Base-by-base conservation (phyloP, 2,797 vertebrate species). In the Ibycter americanus region DNA sequence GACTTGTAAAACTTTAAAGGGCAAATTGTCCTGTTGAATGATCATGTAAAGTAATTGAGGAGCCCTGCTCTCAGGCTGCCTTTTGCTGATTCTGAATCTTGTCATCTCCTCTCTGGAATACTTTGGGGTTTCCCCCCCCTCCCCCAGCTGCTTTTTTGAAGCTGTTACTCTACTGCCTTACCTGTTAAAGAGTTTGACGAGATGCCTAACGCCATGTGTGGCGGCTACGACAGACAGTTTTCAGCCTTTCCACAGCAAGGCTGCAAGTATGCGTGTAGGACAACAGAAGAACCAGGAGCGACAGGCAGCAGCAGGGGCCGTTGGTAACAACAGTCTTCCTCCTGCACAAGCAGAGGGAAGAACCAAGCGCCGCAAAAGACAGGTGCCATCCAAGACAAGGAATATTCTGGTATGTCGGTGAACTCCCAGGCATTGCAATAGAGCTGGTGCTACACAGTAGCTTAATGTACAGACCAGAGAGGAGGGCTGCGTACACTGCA, bases 181-280 rank as follows among this genome's bases (percentile, higher is more conserved):
- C 83, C 85, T 73, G 68, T 25, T 10, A 6, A 42, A 15, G 36
- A 7, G 38, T 77, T 26, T 10, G n/a, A 17, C 9, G 58, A 51
- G 61, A 8, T 9, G 42, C 72, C 51, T 18, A 3, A 29, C 5
- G 16, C 31, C 3, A 2, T 2, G 20, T 1, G 20, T 0, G 31
- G 59, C 12, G 42, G 36, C 2, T 4, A 26, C 0, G 0, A 22
- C 20, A 12, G 52, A 42, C 83, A 90, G 66, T 65, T 81, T 76
- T 31, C 0, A 1, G 58, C 83, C 34, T n/a, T 46, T 15, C 62
- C 77, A 11, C 32, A 34, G 65, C 55, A 17, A 16, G 61, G 74
- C 55, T 61, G 87, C 31, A 12, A 17, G 36, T 10, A 4, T 9
- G 2, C 1, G 0, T 0, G 25, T 3, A 27, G 65, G 49, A 70